phyloP scores from a whole-genome alignment of 2,888 invertebrate genomes.

The Neoscelio sp. region DNA sequence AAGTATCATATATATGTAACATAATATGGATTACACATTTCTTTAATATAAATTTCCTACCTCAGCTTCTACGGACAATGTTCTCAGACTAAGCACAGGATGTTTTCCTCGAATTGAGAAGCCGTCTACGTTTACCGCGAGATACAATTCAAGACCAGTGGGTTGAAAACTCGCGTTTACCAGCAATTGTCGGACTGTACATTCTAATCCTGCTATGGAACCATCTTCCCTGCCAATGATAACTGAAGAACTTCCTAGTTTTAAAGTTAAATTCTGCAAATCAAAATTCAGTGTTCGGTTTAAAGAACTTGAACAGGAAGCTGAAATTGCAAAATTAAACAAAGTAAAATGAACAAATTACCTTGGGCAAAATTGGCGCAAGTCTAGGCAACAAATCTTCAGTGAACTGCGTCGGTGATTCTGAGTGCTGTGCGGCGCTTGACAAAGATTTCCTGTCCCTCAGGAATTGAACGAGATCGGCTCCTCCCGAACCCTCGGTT shows the following conservation, averaged over 20 bases:
- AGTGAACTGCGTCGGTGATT: conserved; percentile 70
- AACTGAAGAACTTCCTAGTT: conserved; percentile 89
- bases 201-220: conserved; percentile 88
- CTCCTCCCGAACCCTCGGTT: conserved; percentile 84
- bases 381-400: conserved; percentile 84
- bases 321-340: neutral
- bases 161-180: conserved; percentile 83
- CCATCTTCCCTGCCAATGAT: conserved; percentile 87
- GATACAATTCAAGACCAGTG: conserved; percentile 73
- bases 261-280: conserved; percentile 89
- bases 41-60: conserved; percentile 66
- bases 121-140: conserved; percentile 78
- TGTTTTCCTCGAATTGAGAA: conserved; percentile 79
- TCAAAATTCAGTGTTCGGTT: conserved; percentile 18
- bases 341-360: conserved; percentile 74
- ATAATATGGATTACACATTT: neutral
- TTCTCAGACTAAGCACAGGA: conserved; percentile 79
- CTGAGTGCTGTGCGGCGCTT: conserved; percentile 68
- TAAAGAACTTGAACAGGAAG: too few species aligned
- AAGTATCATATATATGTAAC: neutral
- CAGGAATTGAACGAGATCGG: conserved; percentile 79
- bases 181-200: conserved; percentile 87
- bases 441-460: conserved; percentile 79
- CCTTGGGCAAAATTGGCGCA: conserved; percentile 92
- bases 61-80: conserved; percentile 78